Conservation (phyloP, 2,113 vertebrate species). For the Mobula birostris region DNA sequence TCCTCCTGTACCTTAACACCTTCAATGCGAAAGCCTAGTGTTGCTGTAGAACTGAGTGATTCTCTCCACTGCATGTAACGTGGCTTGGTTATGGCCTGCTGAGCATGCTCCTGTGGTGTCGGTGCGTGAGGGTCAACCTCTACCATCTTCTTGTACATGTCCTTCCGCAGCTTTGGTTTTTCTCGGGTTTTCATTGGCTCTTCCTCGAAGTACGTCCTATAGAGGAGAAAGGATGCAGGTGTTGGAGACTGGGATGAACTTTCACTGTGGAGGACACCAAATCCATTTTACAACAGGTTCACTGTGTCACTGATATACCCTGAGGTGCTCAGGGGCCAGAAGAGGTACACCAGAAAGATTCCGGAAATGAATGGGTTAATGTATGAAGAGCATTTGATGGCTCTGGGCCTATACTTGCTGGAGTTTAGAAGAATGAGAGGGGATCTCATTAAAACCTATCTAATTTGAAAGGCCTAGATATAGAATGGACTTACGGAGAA, state of each 20-base stretch:
- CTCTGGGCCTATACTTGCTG: too few species aligned
- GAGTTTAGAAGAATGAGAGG: too few species aligned
- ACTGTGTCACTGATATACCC: neutral
- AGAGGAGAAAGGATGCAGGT: neutral
- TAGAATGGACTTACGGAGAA: too few species aligned
- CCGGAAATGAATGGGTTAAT: too few species aligned
- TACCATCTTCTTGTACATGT: conserved; percentile 95
- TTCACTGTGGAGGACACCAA: neutral
- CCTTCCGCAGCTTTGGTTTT: conserved; percentile 81
- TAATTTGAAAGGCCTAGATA: too few species aligned
- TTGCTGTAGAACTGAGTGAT: conserved; percentile 87
- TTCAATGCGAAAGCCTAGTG: conserved; percentile 91
- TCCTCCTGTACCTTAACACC: conserved; percentile 76
- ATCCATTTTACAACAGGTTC: neutral
- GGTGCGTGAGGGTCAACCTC: conserved; percentile 83
- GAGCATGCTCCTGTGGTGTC: conserved; percentile 73
- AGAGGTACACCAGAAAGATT: too few species aligned
- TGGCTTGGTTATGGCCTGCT: conserved; percentile 80
- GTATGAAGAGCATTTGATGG: too few species aligned
- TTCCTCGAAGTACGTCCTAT: conserved; percentile 90
- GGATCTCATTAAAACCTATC: too few species aligned
- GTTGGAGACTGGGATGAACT: neutral
- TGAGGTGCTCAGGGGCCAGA: neutral
- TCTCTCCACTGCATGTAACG: conserved; percentile 99
- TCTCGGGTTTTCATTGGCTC: conserved; percentile 85